Percentiles rank a stretch among this genome's conserved stretches.
Conservation (phyloP, 2,888 invertebrate genomes). For the Conistra vaccinii region DNA sequence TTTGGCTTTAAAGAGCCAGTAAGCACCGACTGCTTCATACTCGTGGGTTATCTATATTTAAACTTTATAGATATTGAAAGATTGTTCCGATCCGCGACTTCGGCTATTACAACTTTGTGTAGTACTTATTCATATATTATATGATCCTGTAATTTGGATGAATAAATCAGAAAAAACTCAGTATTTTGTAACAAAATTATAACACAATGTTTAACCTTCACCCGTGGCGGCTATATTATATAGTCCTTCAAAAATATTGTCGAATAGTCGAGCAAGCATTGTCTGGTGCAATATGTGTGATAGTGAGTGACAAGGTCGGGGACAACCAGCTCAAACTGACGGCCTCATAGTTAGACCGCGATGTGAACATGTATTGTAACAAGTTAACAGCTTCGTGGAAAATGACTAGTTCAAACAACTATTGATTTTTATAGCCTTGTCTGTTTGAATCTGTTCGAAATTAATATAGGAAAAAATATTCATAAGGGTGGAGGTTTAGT, state of each 20-base stretch:
- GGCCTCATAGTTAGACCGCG: not conserved
- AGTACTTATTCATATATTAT: not conserved
- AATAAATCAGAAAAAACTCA: not conserved
- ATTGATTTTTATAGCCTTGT: constrained; percentile 36
- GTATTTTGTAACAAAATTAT: not conserved
- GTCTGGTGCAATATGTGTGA: constrained; percentile 18
- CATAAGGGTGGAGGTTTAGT: too few relatives aligned
- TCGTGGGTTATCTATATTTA: too few relatives aligned
- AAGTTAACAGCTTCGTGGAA: constrained; percentile 26
- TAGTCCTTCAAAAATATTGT: constrained; percentile 31
- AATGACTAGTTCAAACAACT: constrained; percentile 14
- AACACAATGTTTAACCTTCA: not conserved
- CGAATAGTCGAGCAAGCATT: constrained; percentile 4
- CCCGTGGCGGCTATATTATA: not conserved
- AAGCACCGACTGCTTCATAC: too few relatives aligned
- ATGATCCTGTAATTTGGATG: not conserved
- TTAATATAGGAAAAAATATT: not conserved
- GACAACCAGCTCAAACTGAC: constrained; percentile 6
- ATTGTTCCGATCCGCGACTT: not conserved
- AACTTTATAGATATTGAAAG: not conserved
- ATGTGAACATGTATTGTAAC: constrained; percentile 31
- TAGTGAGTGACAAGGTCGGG: constrained; percentile 41
- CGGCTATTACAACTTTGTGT: not conserved
- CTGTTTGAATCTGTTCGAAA: not conserved
- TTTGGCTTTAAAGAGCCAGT: too few relatives aligned